Base-by-base conservation (phyloP, 2,113 vertebrate genomes). In the Capricornis sumatraensis region DNA sequence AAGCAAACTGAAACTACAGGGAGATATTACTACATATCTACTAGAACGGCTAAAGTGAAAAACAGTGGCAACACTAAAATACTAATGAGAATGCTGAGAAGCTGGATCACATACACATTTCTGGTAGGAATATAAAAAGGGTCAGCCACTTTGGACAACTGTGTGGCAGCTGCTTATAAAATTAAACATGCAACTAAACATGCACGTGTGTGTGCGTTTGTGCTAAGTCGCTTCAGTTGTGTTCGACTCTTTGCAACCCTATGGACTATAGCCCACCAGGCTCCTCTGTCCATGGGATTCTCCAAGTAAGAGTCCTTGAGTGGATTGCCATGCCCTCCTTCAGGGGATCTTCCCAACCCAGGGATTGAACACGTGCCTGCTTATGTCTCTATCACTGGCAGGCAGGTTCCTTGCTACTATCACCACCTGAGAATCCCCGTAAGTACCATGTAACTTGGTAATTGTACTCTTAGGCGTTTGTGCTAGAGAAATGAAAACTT, bases 81-180 rank as follows among this genome's bases (percentile, higher is more conserved):
- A 30, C 30, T 47, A 58, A 27, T 50, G 33, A 74, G 25, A n/a
- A 89, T 79, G 55, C 23, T n/a, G 89, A 47, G 40, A 17, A 79
- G n/a, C 40, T 79, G 55, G 33, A 36, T 79, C 23, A 57, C 40
- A 23, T 53, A 71, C 57, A 17, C 33, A 30, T 89, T 62, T 47
- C 11, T 57, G 36, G 50, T 74, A 33, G 87, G 30, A 58, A 50
- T 67, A 27, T 78, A 40, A 67, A 55, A 53, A 47, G 36, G 30
- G 55, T 36, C 10, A 82, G 25, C 50, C 79, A 78, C 33, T 83
- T 45, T 84, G 28, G 27, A 76, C 58, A 85, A 40, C 19, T 83
- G 36, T 19, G 28, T 30, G 30, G n/a, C 21, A 64, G n/a, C 86
- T 91, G 86, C 55, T 91, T 79, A 85, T 64, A n/a, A 92, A 88